Evolutionary conservation across 2,113 vertebrate species (phyloP), one percentile per base, ranked within the genome.

Genomic region (Thalassarche chlororhynchos): DNA sequence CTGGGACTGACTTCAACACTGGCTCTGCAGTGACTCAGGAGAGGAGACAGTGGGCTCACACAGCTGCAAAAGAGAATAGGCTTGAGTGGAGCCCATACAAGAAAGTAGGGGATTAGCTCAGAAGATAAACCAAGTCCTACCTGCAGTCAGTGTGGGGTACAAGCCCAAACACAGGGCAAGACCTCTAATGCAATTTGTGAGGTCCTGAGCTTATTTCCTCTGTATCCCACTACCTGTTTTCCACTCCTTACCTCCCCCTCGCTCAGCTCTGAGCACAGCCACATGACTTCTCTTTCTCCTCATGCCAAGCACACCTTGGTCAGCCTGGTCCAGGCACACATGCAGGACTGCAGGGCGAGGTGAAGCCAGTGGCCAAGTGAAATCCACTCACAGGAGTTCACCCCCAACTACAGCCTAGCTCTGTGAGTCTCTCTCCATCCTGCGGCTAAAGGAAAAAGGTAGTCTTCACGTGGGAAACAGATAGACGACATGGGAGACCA

Each of bases 261-360:
- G 4, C 46, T 61, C 66, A 51, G 42, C 40, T 40, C 66, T 62
- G 20, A 55, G 25, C 47, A 14, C 29, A 40, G 24, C 12, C 42
- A 26, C 17, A 3, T 0, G 0, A 9, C 31, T 40, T 16, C 15
- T 83, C 79, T 64, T 69, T 25, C 28, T 79, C 54, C 42, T 62
- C 26, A 3, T 12, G 58, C 17, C 47, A 36, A 55, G 32, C 54
- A 38, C 31, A 17, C 19, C 24, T 55, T 20, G 17, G 14, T n/a
- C 72, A 74, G 29, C 68, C 29, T 34, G 20, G 29, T 52, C 49
- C 61, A 58, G 68, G 28, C 31, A 21, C 0, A 1, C 8, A 3
- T 9, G 23, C 34, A 38, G 55, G 51, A 60, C 10, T 5, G 2
- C 0, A 1, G 38, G 23, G 25, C 0, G 3, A 84, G 49, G 12